Evolutionary conservation across 2,113 vertebrate genomes (phyloP).

Genomic region (Pterocles orientalis): DNA sequence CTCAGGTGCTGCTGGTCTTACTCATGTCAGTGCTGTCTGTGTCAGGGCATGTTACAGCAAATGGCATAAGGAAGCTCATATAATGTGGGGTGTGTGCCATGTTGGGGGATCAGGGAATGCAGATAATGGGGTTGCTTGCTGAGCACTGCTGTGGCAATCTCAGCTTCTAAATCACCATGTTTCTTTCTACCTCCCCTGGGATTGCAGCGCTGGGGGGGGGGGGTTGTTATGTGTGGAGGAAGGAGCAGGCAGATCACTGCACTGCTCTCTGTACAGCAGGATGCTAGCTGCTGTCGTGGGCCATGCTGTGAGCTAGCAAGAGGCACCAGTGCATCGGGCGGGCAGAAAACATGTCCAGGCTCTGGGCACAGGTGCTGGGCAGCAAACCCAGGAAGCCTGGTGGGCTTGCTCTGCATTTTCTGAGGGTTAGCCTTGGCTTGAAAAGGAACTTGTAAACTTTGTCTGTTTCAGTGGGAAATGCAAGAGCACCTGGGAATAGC

Average conservation of each 20-base stretch:
- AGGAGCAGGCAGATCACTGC: background rate
- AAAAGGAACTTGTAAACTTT: background rate
- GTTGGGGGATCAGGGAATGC: background rate
- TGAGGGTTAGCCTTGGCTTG: background rate
- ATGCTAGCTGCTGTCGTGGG: rapidly evolving
- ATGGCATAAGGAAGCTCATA: background rate
- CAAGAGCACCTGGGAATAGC: background rate
- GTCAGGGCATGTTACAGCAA: background rate
- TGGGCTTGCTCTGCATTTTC: background rate
- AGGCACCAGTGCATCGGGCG: rapidly evolving
- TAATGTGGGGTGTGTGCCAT: background rate
- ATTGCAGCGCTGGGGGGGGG: too few relatives aligned
- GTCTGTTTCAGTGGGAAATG: rapidly evolving
- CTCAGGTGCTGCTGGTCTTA: background rate
- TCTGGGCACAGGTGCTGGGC: background rate
- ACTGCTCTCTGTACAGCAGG: rapidly evolving
- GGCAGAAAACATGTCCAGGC: rapidly evolving
- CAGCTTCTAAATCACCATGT: background rate
- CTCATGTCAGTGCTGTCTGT: background rate
- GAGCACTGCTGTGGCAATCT: background rate
- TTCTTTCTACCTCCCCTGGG: background rate
- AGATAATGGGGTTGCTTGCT: rapidly evolving
- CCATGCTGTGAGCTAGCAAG: background rate
- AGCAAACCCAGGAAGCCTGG: background rate
- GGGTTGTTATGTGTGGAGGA: background rate